phyloP scores from a whole-genome alignment of 2,888 invertebrate species.

The Cryptus armator region DNA sequence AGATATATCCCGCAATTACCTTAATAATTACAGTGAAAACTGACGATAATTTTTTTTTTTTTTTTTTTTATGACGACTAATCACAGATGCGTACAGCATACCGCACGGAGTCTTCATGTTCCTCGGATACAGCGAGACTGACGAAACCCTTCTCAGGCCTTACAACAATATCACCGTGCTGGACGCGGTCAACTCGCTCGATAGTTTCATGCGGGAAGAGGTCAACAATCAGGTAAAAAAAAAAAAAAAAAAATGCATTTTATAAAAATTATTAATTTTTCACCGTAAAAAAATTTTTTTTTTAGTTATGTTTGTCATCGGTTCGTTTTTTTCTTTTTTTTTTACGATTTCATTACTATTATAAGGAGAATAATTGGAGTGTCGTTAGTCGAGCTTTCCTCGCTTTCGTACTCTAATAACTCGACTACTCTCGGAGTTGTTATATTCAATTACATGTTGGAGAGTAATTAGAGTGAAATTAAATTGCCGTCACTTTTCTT shows the following conservation, averaged over 20 bases:
- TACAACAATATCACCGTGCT: conserved; percentile 94
- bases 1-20: background rate
- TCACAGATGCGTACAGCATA: conserved; percentile 90
- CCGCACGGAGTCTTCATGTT: conserved; percentile 95
- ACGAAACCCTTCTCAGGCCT: conserved; percentile 93
- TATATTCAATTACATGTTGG: conserved; percentile 46
- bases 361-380: conserved; percentile 33
- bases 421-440: conserved; percentile 33
- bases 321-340: background rate
- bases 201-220: conserved; percentile 91
- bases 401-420: background rate
- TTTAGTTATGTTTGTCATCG: background rate
- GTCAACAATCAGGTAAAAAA: conserved; percentile 89
- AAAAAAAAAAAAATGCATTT: background rate
- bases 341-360: conserved; percentile 8
- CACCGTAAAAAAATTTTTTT: background rate
- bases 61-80: conserved; percentile 42
- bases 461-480: conserved; percentile 39
- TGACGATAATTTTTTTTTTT: conserved; percentile 9
- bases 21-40: background rate
- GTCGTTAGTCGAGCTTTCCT: conserved; percentile 36
- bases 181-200: conserved; percentile 93
- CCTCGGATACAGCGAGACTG: conserved; percentile 95
- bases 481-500: conserved; percentile 27
- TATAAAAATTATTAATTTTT: background rate